phyloP scores from a whole-genome alignment of 2,113 vertebrate genomes.

The Lophura nycthemera region DNA sequence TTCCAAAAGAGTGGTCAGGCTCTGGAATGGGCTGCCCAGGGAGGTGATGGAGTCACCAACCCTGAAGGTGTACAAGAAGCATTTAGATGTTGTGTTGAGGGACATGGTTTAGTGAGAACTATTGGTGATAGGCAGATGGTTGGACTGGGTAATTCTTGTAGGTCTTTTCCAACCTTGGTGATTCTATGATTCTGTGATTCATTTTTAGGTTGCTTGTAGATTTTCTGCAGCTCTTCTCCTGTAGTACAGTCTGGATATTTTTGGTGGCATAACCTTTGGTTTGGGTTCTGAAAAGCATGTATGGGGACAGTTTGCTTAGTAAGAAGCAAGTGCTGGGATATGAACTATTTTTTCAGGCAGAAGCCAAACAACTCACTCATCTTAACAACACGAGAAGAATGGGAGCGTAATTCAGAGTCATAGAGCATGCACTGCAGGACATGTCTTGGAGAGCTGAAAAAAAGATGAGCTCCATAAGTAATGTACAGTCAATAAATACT shows the following conservation, averaged over 20 bases:
- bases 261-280: neutral
- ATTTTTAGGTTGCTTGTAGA: neutral
- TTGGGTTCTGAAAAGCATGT: neutral
- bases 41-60: too few relatives aligned
- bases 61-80: too few relatives aligned
- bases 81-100: too few relatives aligned
- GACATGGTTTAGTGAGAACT: too few relatives aligned
- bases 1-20: too few relatives aligned
- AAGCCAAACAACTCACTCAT: neutral
- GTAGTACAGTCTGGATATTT: neutral
- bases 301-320: neutral
- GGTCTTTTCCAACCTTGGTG: too few relatives aligned
- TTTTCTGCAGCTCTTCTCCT: neutral
- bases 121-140: too few relatives aligned
- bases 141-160: too few relatives aligned
- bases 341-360: neutral
- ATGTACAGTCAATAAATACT: neutral
- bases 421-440: rapidly evolving
- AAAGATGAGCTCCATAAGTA: neutral
- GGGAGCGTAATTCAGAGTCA: neutral
- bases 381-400: rapidly evolving
- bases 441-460: neutral
- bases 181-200: too few relatives aligned
- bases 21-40: too few relatives aligned
- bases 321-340: neutral